Percentiles rank a stretch among this genome's conserved stretches.
phyloP scores from a whole-genome alignment of 2,113 vertebrate species.

The Tringa solitaria region DNA sequence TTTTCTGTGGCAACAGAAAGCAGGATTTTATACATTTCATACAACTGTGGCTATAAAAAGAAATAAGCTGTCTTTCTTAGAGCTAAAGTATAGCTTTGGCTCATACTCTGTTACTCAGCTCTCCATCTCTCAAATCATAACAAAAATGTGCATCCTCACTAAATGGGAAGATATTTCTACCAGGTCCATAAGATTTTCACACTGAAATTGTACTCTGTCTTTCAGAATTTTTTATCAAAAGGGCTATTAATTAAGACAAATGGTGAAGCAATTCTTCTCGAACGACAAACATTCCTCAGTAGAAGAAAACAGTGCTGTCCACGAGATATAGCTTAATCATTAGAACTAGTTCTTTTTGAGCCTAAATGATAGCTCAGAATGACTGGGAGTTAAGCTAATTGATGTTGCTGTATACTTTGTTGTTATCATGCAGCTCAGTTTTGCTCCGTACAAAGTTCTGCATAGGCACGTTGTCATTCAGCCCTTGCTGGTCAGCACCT shows the following conservation, averaged over 20 bases:
- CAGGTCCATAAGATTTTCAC: not conserved
- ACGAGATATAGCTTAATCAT: not conserved
- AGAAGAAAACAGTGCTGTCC: not conserved
- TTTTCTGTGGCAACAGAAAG: not conserved
- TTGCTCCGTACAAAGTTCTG: not conserved
- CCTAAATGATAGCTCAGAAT: not conserved
- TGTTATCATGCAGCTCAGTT: not conserved
- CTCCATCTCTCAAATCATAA: not conserved
- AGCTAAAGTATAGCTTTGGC: not conserved
- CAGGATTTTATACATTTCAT: not conserved
- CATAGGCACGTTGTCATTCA: not conserved
- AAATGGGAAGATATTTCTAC: not conserved
- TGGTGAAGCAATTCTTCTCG: not conserved
- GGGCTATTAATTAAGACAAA: not conserved
- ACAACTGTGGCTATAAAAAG: not conserved
- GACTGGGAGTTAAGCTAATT: not conserved
- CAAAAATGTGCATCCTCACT: not conserved
- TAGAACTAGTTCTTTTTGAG: not conserved
- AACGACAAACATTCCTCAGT: not conserved
- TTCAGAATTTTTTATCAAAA: not conserved
- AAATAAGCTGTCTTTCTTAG: not conserved
- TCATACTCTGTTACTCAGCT: not conserved
- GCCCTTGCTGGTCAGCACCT: not conserved
- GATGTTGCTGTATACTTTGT: not conserved
- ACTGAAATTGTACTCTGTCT: not conserved